Percentiles rank a stretch among this genome's conserved stretches.
phyloP scores from a whole-genome alignment of 2,888 invertebrate genomes.

The Mythimna vitellina region DNA sequence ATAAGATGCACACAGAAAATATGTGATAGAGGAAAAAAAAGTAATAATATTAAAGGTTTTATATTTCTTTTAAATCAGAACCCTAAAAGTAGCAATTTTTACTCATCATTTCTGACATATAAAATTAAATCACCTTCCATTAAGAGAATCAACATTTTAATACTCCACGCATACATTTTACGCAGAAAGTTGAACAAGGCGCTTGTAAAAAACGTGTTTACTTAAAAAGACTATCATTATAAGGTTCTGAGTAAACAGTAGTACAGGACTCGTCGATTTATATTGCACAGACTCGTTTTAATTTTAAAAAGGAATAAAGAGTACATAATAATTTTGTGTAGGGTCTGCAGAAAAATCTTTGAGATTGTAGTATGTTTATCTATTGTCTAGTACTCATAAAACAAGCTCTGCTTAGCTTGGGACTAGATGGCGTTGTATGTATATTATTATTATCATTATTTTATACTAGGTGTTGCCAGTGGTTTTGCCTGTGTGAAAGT shows the following conservation, averaged over 20 bases:
- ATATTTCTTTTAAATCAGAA: too few relatives aligned
- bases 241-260: constrained; percentile 69
- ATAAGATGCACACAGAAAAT: too few relatives aligned
- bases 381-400: too few relatives aligned
- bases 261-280: constrained; percentile 67
- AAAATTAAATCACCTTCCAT: constrained; percentile 3
- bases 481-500: too few relatives aligned
- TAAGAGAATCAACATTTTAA: constrained; percentile 6
- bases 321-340: constrained; percentile 72
- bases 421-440: too few relatives aligned
- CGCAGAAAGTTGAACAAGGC: constrained; percentile 9
- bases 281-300: constrained; percentile 73
- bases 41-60: too few relatives aligned
- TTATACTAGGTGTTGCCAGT: not conserved
- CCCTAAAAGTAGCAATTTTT: not conserved
- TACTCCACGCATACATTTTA: constrained; percentile 18
- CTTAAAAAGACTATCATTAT: constrained; percentile 58
- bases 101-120: constrained; percentile 20
- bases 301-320: constrained; percentile 72
- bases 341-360: constrained; percentile 57
- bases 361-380: too few relatives aligned
- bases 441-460: too few relatives aligned
- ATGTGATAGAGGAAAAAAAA: too few relatives aligned
- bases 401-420: too few relatives aligned
- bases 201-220: constrained; percentile 43